Evolutionary conservation across 1,140 invertebrate genomes (phyloP), one percentile per base, ranked within the genome.

Genomic region (Cyphomyrmex costatus): DNA sequence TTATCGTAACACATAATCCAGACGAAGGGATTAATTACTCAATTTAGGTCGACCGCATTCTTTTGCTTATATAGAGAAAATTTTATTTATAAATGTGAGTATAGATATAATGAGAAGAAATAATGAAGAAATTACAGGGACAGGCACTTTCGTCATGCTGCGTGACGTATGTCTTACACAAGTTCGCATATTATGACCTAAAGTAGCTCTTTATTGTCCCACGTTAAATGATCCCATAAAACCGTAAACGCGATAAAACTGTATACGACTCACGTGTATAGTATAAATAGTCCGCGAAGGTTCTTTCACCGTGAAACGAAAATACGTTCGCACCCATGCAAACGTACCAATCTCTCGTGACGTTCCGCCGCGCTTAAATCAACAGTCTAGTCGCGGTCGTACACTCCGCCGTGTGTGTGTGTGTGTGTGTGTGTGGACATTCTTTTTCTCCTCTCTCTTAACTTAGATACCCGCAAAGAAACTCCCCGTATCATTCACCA

Each of bases 311-410:
- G 87, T 49, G 74, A 46, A 89, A 89, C 88, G 88, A 89, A 89
- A 89, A 89, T 89, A 89, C 73, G 88, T 89, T 89, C 82, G 87
- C 83, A 30, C 83, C 87, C 88, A 63, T 89, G 88, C 88, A 89
- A 89, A 89, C 87, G 83, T 86, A 89, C 83, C 88, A 84, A 89
- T 89, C 88, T 89, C 88, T 80, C 68, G 87, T 61, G 88, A 85
- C 87, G 88, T 89, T 86, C 61, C 56, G 87, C 76, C 68, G 83
- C 61, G 87, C 88, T 89, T 89, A 89, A 89, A 89, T 89, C 88
- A 89, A 89, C 88, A 89, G 88, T 86, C 88, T 88, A 89, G 87
- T 56, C 87, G 83, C 87, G 83, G 74, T 74, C 74, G 74, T 86
- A 88, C 87, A 16, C 85, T 85, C 30, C 61, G 27, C 76, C 73